Conservation (phyloP, 2,797 vertebrate species). For the Parambassis ranga region DNA sequence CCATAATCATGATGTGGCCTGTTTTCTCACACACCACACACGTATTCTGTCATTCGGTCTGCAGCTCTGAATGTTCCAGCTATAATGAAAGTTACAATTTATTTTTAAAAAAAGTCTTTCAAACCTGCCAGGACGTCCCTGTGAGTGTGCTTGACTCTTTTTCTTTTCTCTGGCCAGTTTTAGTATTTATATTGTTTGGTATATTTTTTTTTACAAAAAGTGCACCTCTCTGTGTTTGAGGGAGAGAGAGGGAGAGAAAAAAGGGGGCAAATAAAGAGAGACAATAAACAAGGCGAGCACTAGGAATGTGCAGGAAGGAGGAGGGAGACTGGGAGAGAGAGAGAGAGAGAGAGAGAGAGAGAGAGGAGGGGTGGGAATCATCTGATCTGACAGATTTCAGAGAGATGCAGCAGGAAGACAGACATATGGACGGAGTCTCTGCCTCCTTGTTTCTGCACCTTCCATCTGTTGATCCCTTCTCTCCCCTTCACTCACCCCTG, state of each 20-base stretch:
- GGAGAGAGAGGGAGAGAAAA: slow-evolving; percentile 13
- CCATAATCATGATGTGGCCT: slow-evolving; percentile 29
- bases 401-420: slow-evolving; percentile 34
- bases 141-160: not conserved
- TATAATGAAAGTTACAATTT: slow-evolving; percentile 3
- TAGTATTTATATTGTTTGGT: not conserved
- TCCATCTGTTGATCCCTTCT: slow-evolving; percentile 42
- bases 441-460: slow-evolving; percentile 14
- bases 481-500: slow-evolving; percentile 9
- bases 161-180: not conserved
- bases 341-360: slow-evolving; percentile 16
- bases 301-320: slow-evolving; percentile 54
- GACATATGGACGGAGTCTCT: slow-evolving; percentile 25
- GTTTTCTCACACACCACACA: slow-evolving; percentile 20
- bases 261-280: slow-evolving; percentile 10
- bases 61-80: slow-evolving; percentile 2
- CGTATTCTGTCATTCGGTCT: slow-evolving; percentile 21
- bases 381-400: slow-evolving; percentile 56
- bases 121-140: not conserved
- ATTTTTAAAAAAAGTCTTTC: not conserved
- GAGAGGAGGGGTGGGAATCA: slow-evolving; percentile 30
- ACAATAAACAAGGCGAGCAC: slow-evolving; percentile 53
- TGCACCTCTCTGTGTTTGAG: not conserved
- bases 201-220: not conserved
- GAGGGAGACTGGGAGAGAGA: slow-evolving; percentile 14